phyloP scores from a whole-genome alignment of 2,113 vertebrate species.

The Chaetops frenatus region DNA sequence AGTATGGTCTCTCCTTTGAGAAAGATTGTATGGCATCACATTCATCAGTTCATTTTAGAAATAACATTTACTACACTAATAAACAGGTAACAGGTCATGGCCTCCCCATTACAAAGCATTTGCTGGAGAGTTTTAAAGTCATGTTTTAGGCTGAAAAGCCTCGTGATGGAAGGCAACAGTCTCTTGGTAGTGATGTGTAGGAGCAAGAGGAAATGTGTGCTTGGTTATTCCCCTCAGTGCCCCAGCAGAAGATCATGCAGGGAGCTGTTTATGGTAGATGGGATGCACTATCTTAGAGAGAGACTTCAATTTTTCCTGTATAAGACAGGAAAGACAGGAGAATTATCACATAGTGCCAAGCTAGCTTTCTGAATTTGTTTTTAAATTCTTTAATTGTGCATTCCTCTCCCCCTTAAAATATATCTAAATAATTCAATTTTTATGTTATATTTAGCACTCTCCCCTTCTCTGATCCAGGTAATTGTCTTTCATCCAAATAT shows the following conservation, averaged over 20 bases:
- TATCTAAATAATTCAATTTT: not conserved
- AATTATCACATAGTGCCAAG: not conserved
- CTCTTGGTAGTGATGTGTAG: fast-evolving
- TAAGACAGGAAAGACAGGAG: not conserved
- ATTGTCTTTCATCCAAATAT: not conserved
- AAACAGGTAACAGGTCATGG: fast-evolving
- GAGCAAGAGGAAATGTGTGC: fast-evolving
- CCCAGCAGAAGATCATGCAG: not conserved
- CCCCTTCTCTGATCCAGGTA: not conserved
- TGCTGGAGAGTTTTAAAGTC: not conserved
- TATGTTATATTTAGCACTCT: not conserved
- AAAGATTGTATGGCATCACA: not conserved
- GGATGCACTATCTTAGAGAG: not conserved
- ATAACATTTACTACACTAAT: not conserved
- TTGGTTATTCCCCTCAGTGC: no score
- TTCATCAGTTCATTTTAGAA: not conserved
- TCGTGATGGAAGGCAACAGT: fast-evolving
- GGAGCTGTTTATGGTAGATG: not conserved
- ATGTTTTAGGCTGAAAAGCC: not conserved
- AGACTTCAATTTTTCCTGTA: fast-evolving
- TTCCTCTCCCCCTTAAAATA: not conserved
- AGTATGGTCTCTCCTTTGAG: not conserved
- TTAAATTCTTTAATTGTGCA: not conserved
- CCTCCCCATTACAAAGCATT: not conserved
- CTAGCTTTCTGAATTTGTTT: not conserved